phyloP scores from a whole-genome alignment of 2,797 vertebrate genomes.

The Acropternis orthonyx region DNA sequence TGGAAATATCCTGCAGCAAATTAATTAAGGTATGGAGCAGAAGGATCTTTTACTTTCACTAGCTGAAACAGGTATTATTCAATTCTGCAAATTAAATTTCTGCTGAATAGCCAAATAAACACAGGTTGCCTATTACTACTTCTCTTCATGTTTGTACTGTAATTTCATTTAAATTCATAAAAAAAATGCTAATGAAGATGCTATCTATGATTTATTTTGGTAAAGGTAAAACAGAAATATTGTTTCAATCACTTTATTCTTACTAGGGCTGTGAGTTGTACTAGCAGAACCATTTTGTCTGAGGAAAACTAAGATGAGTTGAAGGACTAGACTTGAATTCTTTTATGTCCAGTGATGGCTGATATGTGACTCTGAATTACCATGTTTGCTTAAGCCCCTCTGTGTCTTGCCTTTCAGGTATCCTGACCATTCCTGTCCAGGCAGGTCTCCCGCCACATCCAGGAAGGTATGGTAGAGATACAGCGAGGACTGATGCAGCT shows the following conservation, averaged over 20 bases:
- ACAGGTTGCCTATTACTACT: neutral
- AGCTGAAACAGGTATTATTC: neutral
- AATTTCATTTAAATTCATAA: neutral
- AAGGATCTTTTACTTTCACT: neutral
- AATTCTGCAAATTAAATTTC: neutral
- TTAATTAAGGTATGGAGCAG: neutral
- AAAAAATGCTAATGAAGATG: neutral
- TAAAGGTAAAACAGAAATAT: neutral
- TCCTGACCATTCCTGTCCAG: neutral
- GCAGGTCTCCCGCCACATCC: neutral
- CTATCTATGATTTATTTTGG: fast-evolving
- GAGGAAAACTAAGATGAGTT: neutral
- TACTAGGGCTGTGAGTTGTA: neutral
- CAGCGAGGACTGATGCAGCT: neutral
- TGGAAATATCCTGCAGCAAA: neutral
- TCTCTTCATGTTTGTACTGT: neutral
- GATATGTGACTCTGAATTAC: neutral
- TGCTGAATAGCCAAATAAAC: neutral
- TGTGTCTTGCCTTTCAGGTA: neutral
- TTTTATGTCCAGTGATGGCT: neutral
- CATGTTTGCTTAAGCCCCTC: neutral
- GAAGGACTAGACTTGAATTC: neutral
- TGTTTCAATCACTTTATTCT: neutral
- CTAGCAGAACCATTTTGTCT: neutral
- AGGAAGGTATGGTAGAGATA: neutral